These are phyloP conservation scores for Botia almorhae DNA, from an alignment of 2,797 vertebrate genomes.

Conservation along the genomic window DNA sequence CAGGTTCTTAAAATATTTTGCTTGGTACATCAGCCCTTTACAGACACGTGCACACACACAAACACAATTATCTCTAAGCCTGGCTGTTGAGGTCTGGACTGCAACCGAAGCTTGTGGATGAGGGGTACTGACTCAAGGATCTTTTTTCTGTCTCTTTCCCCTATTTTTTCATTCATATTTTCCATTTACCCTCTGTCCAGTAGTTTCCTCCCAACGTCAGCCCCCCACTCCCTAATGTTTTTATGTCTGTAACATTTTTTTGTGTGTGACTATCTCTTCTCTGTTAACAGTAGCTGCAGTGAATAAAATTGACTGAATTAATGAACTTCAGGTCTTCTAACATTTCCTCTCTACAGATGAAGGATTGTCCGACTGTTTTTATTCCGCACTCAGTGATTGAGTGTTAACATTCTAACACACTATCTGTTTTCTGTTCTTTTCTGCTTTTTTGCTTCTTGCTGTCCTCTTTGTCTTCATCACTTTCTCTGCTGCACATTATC, in stretches of 20 bases:
- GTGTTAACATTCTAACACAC: conserved; percentile 44
- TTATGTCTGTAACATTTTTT: not conserved
- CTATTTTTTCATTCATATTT: not conserved
- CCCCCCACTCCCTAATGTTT: not conserved
- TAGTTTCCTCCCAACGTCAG: not conserved
- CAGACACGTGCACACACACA: not conserved
- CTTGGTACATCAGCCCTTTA: not conserved
- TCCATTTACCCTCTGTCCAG: not conserved
- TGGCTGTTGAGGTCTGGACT: conserved; percentile 35
- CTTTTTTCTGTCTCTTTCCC: too few species aligned
- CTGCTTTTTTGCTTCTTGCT: not conserved
- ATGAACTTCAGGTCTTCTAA: not conserved
- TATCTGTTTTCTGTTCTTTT: conserved; percentile 8
- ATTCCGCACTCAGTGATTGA: not conserved
- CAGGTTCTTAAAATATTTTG: not conserved
- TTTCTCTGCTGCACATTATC: conserved; percentile 17
- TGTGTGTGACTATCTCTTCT: not conserved
- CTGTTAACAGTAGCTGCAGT: conserved; percentile 12
- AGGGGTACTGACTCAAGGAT: not conserved
- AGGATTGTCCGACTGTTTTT: not conserved
- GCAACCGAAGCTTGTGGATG: conserved; percentile 16
- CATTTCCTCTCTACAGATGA: conserved; percentile 8
- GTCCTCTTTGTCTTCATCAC: not conserved
- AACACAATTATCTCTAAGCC: conserved; percentile 3
- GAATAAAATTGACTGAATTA: not conserved